Evolutionary conservation across 1,140 invertebrate genomes (phyloP).

Genomic region (Dysdera silvatica): DNA sequence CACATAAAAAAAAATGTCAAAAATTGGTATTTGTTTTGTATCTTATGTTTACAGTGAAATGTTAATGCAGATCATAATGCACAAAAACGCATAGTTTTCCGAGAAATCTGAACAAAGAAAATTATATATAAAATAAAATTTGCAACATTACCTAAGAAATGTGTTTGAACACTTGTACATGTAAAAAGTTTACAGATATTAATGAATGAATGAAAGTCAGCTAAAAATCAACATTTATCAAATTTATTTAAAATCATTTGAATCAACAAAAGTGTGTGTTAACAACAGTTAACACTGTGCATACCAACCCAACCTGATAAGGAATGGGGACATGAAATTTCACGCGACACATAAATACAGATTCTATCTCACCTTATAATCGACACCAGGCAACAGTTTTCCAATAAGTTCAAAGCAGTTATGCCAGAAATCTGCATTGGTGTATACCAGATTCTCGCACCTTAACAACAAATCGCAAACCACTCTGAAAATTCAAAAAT

Average conservation of each 20-base stretch:
- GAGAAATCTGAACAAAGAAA: no score
- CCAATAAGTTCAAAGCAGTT: conserved; percentile 72
- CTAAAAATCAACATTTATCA: neutral
- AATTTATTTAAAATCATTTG: neutral
- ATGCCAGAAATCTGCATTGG: conserved; percentile 75
- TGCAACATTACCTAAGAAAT: no score
- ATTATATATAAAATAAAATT: no score
- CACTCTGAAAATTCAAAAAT: conserved; percentile 51
- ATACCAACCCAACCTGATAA: neutral
- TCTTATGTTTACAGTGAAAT: no score
- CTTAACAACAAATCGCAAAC: conserved; percentile 74
- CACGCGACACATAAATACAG: neutral
- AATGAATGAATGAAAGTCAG: neutral
- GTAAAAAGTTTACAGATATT: neutral
- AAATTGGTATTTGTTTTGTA: no score
- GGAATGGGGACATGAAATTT: neutral
- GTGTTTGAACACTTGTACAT: no score
- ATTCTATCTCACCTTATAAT: conserved; percentile 66
- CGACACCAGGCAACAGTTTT: conserved; percentile 77
- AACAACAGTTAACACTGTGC: neutral
- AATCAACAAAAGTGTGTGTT: neutral
- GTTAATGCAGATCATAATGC: no score
- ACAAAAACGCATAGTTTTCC: no score
- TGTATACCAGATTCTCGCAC: conserved; percentile 67
- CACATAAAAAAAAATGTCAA: no score